Evolutionary conservation across 2,888 invertebrate species (phyloP).

Genomic region (Xanthorhoe designata): DNA sequence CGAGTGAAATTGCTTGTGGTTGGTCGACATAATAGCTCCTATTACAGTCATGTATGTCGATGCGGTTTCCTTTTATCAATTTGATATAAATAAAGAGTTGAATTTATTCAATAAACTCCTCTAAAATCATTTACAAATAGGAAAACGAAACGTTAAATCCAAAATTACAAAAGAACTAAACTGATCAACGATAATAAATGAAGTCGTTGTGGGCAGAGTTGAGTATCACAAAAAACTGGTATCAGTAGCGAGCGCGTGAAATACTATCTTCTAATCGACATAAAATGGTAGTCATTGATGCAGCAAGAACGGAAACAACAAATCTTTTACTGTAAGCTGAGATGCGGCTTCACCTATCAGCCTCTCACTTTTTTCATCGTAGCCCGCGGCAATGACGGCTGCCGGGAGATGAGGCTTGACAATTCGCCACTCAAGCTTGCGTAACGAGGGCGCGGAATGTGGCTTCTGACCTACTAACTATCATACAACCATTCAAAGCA

Average conservation of each 20-base stretch:
- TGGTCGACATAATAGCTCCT: conserved; percentile 74
- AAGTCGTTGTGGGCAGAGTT: conserved; percentile 78
- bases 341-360: conserved; percentile 64
- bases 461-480: conserved; percentile 74
- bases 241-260: conserved; percentile 82
- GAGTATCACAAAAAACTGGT: conserved; percentile 81
- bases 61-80: conserved; percentile 75
- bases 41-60: conserved; percentile 67
- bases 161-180: conserved; percentile 61
- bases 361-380: conserved; percentile 76
- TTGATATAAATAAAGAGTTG: conserved; percentile 55
- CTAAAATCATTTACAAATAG: conserved; percentile 47
- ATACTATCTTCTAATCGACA: conserved; percentile 84
- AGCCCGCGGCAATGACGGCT: conserved; percentile 49
- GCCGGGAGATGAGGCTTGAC: conserved; percentile 58
- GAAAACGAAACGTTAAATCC: conserved; percentile 51
- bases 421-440: conserved; percentile 71
- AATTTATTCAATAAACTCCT: conserved; percentile 11
- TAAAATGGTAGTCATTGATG: conserved; percentile 84
- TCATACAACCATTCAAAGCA: conserved; percentile 63
- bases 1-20: conserved; percentile 77
- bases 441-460: conserved; percentile 65
- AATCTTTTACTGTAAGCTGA: conserved; percentile 78
- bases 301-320: conserved; percentile 83
- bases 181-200: conserved; percentile 77